Percentiles rank a stretch among this genome's conserved stretches.
phyloP scores from a whole-genome alignment of 2,888 invertebrate species.

The Oscheius onirici region DNA sequence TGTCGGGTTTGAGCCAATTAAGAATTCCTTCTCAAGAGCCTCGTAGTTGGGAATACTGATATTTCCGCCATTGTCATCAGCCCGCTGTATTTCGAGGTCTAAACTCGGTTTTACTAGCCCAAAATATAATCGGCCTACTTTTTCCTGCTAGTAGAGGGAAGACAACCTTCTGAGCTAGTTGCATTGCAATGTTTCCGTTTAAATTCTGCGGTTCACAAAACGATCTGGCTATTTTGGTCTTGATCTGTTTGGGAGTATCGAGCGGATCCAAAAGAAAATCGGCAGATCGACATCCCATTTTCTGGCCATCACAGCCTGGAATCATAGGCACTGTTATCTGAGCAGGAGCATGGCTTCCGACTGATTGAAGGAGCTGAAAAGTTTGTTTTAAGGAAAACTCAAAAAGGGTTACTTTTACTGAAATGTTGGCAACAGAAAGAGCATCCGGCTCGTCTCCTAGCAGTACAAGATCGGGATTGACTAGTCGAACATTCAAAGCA shows the following conservation, averaged over 20 bases:
- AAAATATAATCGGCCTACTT: neutral
- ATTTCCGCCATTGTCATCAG: constrained; percentile 83
- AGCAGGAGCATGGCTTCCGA: constrained; percentile 44
- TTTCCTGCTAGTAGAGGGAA: constrained; percentile 56
- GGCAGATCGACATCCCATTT: constrained; percentile 53
- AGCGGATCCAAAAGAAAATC: constrained; percentile 64
- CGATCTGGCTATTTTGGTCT: constrained; percentile 57
- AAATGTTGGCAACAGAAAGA: constrained; percentile 33
- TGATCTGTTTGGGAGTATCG: constrained; percentile 66
- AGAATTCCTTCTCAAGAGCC: constrained; percentile 84
- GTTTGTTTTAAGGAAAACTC: neutral
- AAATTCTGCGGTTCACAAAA: constrained; percentile 70
- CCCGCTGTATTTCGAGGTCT: constrained; percentile 54
- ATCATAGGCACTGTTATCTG: constrained; percentile 46
- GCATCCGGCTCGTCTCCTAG: constrained; percentile 42
- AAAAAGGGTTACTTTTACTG: constrained; percentile 37
- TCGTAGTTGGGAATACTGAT: constrained; percentile 80
- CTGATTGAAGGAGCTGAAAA: constrained; percentile 45
- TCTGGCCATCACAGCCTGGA: constrained; percentile 58
- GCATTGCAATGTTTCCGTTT: constrained; percentile 62
- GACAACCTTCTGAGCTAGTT: constrained; percentile 56
- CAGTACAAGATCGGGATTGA: constrained; percentile 44
- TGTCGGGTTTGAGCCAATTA: constrained; percentile 73
- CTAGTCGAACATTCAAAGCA: constrained; percentile 45
- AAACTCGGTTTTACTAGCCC: neutral